Conservation (phyloP, 1,140 invertebrate genomes). For the Linepithema humile region DNA sequence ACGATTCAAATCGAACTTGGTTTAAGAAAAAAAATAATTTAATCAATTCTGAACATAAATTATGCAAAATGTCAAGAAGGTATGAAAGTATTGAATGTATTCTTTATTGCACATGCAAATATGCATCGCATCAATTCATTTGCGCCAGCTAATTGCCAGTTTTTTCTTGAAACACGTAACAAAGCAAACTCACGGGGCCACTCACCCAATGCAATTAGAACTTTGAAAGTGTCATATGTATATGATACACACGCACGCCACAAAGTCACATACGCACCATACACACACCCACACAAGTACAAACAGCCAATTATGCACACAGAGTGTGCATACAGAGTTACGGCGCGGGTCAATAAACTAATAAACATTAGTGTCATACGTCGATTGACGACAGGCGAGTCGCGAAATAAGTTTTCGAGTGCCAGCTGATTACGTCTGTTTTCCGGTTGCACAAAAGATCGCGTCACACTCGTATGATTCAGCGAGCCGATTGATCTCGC, state of each 20-base stretch:
- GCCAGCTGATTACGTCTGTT: conserved; percentile 16
- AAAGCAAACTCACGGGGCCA: conserved; percentile 5
- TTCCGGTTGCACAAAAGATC: conserved; percentile 47
- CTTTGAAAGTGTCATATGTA: conserved; percentile 2
- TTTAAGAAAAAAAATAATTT: not conserved
- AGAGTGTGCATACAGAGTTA: not conserved
- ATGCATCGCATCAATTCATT: not conserved
- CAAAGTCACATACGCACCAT: not conserved
- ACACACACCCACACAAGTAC: not conserved
- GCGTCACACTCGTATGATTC: conserved; percentile 42
- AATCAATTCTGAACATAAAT: not conserved
- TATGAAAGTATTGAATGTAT: not conserved
- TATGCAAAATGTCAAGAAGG: no score
- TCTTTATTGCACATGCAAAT: not conserved
- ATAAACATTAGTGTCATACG: conserved; percentile 48
- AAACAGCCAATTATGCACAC: not conserved
- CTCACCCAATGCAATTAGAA: not conserved
- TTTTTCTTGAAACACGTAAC: not conserved
- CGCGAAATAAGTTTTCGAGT: conserved; percentile 24
- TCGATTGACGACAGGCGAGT: conserved; percentile 47
- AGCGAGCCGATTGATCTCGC: conserved; percentile 30
- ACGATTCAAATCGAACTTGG: not conserved
- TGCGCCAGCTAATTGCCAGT: not conserved
- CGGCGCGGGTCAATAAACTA: conserved; percentile 47
- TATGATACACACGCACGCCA: not conserved